These are phyloP conservation scores for Euwallacea fornicatus DNA, from an alignment of 1,140 invertebrate genomes.

Conservation along the genomic window DNA sequence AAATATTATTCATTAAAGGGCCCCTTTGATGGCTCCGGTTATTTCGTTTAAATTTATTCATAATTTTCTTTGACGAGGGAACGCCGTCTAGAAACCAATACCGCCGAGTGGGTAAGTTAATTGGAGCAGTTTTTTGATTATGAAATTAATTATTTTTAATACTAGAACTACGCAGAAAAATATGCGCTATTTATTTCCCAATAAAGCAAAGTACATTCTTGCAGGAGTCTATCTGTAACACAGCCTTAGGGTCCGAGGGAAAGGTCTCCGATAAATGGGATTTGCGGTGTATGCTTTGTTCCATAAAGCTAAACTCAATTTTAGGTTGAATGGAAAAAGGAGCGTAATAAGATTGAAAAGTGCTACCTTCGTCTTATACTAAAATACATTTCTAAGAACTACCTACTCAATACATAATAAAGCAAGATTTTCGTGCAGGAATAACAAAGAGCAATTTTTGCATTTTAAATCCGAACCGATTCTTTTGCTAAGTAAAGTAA, in stretches of 20 bases:
- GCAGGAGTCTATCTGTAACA: constrained; percentile 7
- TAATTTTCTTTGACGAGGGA: no score
- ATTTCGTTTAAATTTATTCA: no score
- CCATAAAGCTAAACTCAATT: background rate
- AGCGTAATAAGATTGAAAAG: background rate
- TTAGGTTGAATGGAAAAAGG: background rate
- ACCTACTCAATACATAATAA: background rate
- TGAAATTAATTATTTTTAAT: background rate
- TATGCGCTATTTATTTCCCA: background rate
- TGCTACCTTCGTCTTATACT: background rate
- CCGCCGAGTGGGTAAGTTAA: no score
- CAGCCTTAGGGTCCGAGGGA: background rate
- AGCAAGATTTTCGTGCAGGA: background rate
- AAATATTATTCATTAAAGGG: background rate
- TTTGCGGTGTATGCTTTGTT: background rate
- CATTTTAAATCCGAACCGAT: constrained; percentile 17
- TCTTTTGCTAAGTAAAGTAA: constrained; percentile 17
- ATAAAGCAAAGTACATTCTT: constrained; percentile 6
- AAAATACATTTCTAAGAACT: background rate
- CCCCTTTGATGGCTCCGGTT: no score
- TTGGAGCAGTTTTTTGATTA: no score
- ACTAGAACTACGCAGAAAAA: background rate
- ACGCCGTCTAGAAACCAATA: no score
- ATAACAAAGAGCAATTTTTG: constrained; percentile 11
- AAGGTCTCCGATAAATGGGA: background rate